phyloP scores from a whole-genome alignment of 2,888 invertebrate genomes.

The Lamellibrachia columna region DNA sequence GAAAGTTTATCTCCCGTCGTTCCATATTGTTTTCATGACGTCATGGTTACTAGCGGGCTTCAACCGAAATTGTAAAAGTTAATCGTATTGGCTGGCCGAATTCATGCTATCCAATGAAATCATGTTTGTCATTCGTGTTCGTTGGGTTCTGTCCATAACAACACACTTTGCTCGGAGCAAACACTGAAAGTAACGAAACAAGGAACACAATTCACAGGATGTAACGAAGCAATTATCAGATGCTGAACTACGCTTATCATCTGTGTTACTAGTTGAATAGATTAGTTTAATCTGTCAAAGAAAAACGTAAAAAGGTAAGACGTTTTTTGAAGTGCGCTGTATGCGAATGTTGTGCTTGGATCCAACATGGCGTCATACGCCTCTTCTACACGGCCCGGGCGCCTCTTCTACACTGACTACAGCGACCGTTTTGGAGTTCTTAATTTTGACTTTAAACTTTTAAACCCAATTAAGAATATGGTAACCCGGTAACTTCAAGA shows the following conservation, averaged over 20 bases:
- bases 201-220: background rate
- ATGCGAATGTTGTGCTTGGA: slow-evolving; percentile 30
- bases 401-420: background rate
- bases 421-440: background rate
- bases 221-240: background rate
- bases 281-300: background rate
- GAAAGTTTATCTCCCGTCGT: slow-evolving; percentile 23
- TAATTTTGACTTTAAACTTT: background rate
- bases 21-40: slow-evolving; percentile 50
- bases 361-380: slow-evolving; percentile 29
- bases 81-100: slow-evolving; percentile 39
- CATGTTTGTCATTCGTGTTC: background rate
- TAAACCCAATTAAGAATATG: background rate
- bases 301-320: background rate
- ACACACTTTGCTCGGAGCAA: slow-evolving; percentile 23
- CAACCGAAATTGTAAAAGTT: slow-evolving; percentile 23
- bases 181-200: slow-evolving; percentile 13
- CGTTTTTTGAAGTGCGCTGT: slow-evolving; percentile 17
- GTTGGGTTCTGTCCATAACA: slow-evolving; percentile 20
- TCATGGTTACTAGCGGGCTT: slow-evolving; percentile 48
- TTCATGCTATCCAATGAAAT: slow-evolving; percentile 40
- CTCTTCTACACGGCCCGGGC: background rate
- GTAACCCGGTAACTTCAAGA: background rate
- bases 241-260: background rate
- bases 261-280: background rate